These are phyloP conservation scores for Biston stratarius DNA, from an alignment of 2,888 invertebrate genomes.

Conservation along the genomic window DNA sequence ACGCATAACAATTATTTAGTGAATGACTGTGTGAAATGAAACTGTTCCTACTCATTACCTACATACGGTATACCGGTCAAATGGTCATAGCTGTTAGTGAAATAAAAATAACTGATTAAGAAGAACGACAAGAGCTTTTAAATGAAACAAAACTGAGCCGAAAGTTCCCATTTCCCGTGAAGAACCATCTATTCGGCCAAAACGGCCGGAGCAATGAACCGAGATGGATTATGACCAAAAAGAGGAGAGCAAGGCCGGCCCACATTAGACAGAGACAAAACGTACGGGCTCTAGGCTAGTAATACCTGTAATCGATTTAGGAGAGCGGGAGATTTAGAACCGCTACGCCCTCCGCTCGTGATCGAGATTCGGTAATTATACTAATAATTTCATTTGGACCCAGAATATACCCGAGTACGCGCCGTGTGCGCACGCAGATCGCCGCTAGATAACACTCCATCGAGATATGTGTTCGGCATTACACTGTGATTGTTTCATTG, in stretches of 20 bases:
- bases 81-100: neutral
- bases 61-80: neutral
- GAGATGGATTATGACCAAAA: conserved; percentile 76
- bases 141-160: neutral
- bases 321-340: conserved; percentile 76
- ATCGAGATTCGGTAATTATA: conserved; percentile 81
- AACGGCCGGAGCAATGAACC: conserved; percentile 72
- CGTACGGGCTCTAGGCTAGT: conserved; percentile 73
- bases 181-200: conserved; percentile 60
- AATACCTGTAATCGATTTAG: conserved; percentile 81
- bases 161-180: conserved; percentile 44
- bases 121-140: neutral
- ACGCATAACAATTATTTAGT: conserved; percentile 43
- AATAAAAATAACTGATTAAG: neutral
- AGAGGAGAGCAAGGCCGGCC: conserved; percentile 74
- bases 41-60: conserved; percentile 23
- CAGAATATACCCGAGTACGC: conserved; percentile 66
- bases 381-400: conserved; percentile 79
- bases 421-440: conserved; percentile 59
- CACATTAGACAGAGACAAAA: conserved; percentile 82
- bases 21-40: conserved; percentile 34
- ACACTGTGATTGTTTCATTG: conserved; percentile 49
- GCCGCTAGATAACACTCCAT: conserved; percentile 46
- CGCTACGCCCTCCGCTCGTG: conserved; percentile 74
- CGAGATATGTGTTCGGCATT: conserved; percentile 50